These are phyloP conservation scores for Pygocentrus nattereri DNA, from an alignment of 2,797 vertebrate species.

Conservation along the genomic window DNA sequence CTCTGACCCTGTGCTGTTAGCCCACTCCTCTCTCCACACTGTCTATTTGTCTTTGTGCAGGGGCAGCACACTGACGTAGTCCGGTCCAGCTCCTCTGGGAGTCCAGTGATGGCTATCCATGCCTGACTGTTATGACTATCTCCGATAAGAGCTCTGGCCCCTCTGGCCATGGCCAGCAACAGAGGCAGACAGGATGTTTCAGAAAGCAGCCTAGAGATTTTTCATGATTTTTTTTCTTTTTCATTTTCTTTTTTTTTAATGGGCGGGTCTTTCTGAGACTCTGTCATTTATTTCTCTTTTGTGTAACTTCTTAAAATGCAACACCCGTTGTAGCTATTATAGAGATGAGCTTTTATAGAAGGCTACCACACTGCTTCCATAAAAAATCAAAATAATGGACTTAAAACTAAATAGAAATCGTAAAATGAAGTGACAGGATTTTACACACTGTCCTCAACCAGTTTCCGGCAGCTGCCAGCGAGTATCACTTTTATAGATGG, in stretches of 20 bases:
- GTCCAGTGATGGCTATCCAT: constrained; percentile 80
- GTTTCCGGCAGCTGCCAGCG: constrained; percentile 56
- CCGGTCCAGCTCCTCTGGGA: constrained; percentile 72
- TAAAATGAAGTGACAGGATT: constrained; percentile 40
- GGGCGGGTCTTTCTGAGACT: not conserved
- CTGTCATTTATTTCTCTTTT: constrained; percentile 4
- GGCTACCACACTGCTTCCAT: constrained; percentile 1
- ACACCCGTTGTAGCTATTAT: constrained; percentile 17
- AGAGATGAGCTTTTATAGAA: constrained; percentile 20
- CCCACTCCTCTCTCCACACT: constrained; percentile 55
- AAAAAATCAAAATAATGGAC: constrained; percentile 5
- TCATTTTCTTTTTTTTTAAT: not conserved
- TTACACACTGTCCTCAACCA: constrained; percentile 50
- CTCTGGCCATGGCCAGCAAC: constrained; percentile 55
- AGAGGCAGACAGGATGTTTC: constrained; percentile 70
- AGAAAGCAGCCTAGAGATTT: constrained; percentile 54
- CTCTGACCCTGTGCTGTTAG: constrained; percentile 50
- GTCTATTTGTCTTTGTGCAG: constrained; percentile 78
- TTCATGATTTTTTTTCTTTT: not conserved
- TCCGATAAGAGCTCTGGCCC: constrained; percentile 77
- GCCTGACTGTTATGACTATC: constrained; percentile 81
- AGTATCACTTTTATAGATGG: constrained; percentile 60
- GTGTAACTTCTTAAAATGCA: not conserved
- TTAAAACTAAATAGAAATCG: constrained; percentile 30
- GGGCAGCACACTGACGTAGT: constrained; percentile 53